Evolutionary conservation across 2,888 invertebrate genomes (phyloP), one percentile per base, ranked within the genome.

Genomic region (Micoletzkya japonica): DNA sequence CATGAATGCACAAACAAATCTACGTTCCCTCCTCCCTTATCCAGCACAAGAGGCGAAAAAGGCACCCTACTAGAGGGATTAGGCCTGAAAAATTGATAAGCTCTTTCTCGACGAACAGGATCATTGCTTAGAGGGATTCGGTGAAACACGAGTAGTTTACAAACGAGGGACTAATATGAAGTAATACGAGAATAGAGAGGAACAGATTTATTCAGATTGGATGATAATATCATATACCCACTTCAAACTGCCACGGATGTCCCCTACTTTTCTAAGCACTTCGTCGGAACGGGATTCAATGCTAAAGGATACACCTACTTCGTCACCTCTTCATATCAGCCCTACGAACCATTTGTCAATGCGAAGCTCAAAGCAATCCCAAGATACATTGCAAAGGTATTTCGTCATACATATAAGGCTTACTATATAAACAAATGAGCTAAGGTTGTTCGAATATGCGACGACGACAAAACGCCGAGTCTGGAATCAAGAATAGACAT

Each of bases 401-500:
- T 20, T 4, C 6, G 30, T 30, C 28, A 4, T 56, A 4, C 10
- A 28, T 32, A 56, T 10, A 10, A 14, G 32, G 34, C 10, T 14
- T 10, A 39, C 39, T 7, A 39, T 39, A 39, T 39, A 39, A 10
- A 39, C 7, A 39, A 39, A 10, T 39, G 24, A 10, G 6, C 20
- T 24, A 50, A 75, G 36, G 36, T 78, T 17, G 74, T 68, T 4
- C 67, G 76, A 4, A 63, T 78, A 0, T 78, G 78, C 64, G 68
- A 75, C 39, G 26, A 56, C 26, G 78, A 78, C 60, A 49, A 34
- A 7, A 78, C 73, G 14, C 32, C 49, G 6, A 30, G 49, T 0
- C 52, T 78, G 52, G 77, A 76, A 32, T 74, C 74, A 4, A 70
- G 77, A 10, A 73, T 77, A 2, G 77, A 77, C 34, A 54, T 77